These are phyloP conservation scores for Eulemur albifrons DNA, from an alignment of 2,797 vertebrate species.

Conservation along the genomic window DNA sequence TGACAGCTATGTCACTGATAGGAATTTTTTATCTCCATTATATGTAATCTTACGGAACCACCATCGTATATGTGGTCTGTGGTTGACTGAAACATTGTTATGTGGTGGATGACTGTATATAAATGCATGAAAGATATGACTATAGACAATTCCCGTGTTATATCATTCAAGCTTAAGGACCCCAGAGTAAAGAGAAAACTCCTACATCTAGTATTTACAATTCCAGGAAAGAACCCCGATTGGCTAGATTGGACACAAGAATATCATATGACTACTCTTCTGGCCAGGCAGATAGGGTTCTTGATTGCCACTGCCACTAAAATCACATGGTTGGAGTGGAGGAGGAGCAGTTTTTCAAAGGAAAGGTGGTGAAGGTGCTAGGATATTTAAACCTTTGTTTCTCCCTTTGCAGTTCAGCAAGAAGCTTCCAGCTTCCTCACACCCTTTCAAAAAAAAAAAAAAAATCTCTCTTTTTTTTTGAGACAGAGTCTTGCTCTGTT, in stretches of 20 bases:
- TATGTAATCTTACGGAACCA: not conserved
- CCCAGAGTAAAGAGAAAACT: not conserved
- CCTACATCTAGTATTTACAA: conserved; percentile 17
- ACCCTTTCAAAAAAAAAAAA: not conserved
- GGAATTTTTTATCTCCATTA: not conserved
- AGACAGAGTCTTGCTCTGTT: too few species aligned
- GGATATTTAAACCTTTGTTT: conserved; percentile 1
- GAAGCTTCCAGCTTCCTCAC: not conserved
- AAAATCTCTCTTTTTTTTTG: not conserved
- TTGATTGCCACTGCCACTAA: not conserved
- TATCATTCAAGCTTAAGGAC: not conserved
- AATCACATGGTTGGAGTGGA: not conserved
- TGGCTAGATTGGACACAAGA: not conserved
- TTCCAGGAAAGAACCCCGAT: not conserved
- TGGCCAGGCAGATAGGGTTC: not conserved
- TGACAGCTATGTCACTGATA: not conserved
- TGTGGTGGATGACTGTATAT: not conserved
- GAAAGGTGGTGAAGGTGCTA: not conserved
- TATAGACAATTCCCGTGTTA: not conserved
- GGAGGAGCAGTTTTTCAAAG: not conserved
- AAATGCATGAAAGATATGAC: not conserved
- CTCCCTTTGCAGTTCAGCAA: not conserved
- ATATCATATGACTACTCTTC: not conserved
- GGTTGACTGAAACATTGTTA: not conserved
- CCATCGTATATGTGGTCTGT: not conserved